Evolutionary conservation across 2,888 invertebrate genomes (phyloP).

Genomic region (Nudaria mundana): DNA sequence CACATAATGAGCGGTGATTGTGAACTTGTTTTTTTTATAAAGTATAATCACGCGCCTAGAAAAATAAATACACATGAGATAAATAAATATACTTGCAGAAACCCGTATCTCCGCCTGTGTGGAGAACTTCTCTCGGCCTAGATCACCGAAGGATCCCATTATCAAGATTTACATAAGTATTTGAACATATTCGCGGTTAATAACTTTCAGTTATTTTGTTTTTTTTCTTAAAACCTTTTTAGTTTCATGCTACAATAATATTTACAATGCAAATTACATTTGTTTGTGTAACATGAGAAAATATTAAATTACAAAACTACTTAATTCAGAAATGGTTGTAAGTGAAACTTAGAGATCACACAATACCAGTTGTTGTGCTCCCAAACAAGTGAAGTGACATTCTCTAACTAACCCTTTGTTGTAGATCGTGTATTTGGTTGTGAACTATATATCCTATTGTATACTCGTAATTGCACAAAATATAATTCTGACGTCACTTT

Average conservation of each 20-base stretch:
- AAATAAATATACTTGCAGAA: too few relatives aligned
- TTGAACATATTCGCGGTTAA: too few relatives aligned
- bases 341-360: background rate
- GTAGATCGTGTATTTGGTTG: conserved; percentile 61
- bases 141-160: too few relatives aligned
- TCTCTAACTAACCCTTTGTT: background rate
- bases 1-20: conserved; percentile 26
- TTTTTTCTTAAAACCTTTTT: too few relatives aligned
- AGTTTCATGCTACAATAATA: too few relatives aligned
- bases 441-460: conserved; percentile 62
- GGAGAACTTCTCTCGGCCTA: too few relatives aligned
- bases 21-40: conserved; percentile 6
- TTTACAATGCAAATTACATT: too few relatives aligned
- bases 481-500: conserved; percentile 26
- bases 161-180: too few relatives aligned
- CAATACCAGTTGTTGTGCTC: conserved; percentile 15
- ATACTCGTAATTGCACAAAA: conserved; percentile 38
- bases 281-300: too few relatives aligned
- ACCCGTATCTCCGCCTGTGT: too few relatives aligned
- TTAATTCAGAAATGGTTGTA: background rate
- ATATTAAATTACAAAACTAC: too few relatives aligned
- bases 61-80: background rate
- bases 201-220: too few relatives aligned
- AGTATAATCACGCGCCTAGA: background rate
- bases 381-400: background rate